Percentiles rank a stretch among this genome's conserved stretches.
Evolutionary conservation across 1,140 invertebrate species (phyloP).

Genomic region (Capitella teleta): DNA sequence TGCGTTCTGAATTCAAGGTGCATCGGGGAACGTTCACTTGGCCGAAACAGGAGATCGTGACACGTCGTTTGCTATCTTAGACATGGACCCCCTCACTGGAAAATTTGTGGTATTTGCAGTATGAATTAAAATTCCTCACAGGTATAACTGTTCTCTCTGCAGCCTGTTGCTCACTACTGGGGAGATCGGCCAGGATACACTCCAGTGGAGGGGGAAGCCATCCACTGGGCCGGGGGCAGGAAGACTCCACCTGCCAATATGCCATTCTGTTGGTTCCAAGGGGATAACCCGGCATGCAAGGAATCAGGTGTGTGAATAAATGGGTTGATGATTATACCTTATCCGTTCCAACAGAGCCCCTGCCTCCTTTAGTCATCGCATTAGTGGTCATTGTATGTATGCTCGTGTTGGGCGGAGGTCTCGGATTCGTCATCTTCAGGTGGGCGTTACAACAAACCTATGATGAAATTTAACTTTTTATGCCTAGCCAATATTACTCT

Average conservation of each 20-base stretch:
- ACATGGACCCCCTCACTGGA: conserved; percentile 60
- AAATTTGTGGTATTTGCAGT: conserved; percentile 18
- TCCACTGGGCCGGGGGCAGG: conserved; percentile 17
- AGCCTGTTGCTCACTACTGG: conserved; percentile 19
- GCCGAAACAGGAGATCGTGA: conserved; percentile 82
- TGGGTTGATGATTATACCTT: too few species aligned
- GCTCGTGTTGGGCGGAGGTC: too few species aligned
- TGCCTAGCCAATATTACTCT: too few species aligned
- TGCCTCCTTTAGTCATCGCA: too few species aligned
- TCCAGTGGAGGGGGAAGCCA: conserved; percentile 3
- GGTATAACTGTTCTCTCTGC: not conserved
- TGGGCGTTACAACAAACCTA: too few species aligned
- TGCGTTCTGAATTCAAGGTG: conserved; percentile 51
- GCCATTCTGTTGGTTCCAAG: conserved; percentile 18
- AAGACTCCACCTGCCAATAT: conserved; percentile 13
- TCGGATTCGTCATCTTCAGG: too few species aligned
- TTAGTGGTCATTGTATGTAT: too few species aligned
- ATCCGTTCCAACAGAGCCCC: too few species aligned
- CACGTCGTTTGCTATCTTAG: conserved; percentile 77
- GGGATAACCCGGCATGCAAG: too few species aligned
- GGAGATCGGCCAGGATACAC: conserved; percentile 16
- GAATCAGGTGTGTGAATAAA: too few species aligned
- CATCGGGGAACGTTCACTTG: conserved; percentile 81
- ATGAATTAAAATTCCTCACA: not conserved
- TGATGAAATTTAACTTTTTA: too few species aligned